Evolutionary conservation across 1,140 invertebrate species (phyloP).

Genomic region (Cotesia glomerata): DNA sequence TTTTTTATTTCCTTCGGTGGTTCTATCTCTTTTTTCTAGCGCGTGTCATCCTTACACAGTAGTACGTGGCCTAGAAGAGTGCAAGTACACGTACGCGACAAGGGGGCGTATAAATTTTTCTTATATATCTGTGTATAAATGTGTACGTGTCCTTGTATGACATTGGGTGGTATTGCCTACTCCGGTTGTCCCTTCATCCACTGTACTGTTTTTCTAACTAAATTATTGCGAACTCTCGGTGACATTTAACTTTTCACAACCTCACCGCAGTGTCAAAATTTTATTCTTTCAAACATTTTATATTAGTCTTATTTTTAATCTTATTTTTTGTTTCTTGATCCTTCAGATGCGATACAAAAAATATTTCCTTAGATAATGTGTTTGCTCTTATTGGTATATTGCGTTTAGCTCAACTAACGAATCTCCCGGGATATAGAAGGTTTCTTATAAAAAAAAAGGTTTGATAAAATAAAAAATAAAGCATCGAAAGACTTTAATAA

Average conservation of each 20-base stretch:
- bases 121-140: constrained; percentile 4
- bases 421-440: background rate
- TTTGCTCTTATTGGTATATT: too few species aligned
- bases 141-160: constrained; percentile 19
- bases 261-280: too few species aligned
- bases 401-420: background rate
- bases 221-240: background rate
- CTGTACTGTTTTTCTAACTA: background rate
- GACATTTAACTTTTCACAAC: background rate
- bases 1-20: background rate
- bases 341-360: too few species aligned
- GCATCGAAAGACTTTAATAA: constrained; percentile 7
- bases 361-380: too few species aligned
- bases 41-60: constrained; percentile 15
- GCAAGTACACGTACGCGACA: background rate
- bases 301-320: too few species aligned
- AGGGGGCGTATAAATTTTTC: constrained; percentile 21
- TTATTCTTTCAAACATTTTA: too few species aligned
- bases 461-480: background rate
- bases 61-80: constrained; percentile 19
- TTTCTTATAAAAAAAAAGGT: background rate
- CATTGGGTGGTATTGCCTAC: constrained; percentile 3
- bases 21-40: background rate
- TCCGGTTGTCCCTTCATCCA: background rate
- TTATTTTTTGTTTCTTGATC: too few species aligned